phyloP scores from a whole-genome alignment of 2,797 vertebrate genomes.

The Rhynchonycteris naso region DNA sequence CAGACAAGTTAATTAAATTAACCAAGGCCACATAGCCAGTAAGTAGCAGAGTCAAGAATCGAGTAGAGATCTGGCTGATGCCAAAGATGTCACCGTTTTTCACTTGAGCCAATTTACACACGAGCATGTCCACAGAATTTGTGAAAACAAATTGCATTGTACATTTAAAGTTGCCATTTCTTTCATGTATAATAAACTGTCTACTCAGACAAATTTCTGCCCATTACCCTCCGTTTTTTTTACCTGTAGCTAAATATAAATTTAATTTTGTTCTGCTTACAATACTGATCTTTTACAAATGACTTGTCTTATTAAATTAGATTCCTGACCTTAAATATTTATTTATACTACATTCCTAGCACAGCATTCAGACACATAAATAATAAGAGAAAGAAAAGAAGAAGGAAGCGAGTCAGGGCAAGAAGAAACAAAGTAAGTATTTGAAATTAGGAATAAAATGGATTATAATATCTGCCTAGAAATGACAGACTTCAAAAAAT shows the following conservation, averaged over 20 bases:
- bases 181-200: conserved; percentile 46
- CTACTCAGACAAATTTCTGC: conserved; percentile 45
- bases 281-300: conserved; percentile 70
- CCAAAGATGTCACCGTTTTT: neutral
- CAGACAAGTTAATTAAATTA: neutral
- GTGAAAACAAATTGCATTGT: neutral
- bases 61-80: neutral
- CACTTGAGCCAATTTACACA: neutral
- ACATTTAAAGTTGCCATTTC: neutral
- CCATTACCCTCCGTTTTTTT: conserved; percentile 55
- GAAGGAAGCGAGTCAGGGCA: neutral
- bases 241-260: conserved; percentile 62
- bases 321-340: conserved; percentile 59
- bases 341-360: conserved; percentile 45
- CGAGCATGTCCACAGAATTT: neutral
- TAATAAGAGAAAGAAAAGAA: neutral
- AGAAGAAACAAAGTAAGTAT: conserved; percentile 17
- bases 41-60: neutral
- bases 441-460: conserved; percentile 14
- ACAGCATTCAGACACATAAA: conserved; percentile 36
- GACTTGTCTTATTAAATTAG: conserved; percentile 68
- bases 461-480: neutral
- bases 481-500: neutral
- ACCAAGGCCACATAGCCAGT: neutral
- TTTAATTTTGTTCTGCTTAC: conserved; percentile 70